Base-by-base conservation (phyloP, 2,888 invertebrate species). In the Hirtodrosophila duncani region DNA sequence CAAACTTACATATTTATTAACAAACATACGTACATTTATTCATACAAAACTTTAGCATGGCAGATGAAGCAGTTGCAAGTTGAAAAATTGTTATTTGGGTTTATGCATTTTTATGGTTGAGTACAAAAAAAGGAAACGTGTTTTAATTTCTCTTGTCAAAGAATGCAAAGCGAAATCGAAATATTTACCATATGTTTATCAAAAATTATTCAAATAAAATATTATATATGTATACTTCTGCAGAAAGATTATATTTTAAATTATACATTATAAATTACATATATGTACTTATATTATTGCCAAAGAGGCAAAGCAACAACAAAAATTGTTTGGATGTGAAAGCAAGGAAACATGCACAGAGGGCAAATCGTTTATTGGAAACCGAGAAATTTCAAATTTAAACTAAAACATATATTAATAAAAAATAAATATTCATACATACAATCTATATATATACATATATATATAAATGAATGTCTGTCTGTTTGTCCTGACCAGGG, bases 11-110 rank as follows among this genome's bases (percentile, higher is more conserved):
- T 29, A 29, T 29, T 3, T 13, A 29, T 29, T 17, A 30, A 8
- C 10, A 10, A 11, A 14, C 7, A 23, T 9, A n/a, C 16, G 18
- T 21, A 39, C 10, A 14, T 31, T 24, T 31, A 42, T 31, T 29
- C 30, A 42, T 42, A 42, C 42, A 31, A 21, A 31, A 41, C n/a
- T 31, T 42, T 42, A 42, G 42, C 42, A 42, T 36, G 6, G 9
- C 10, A 27, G 27, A 48, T 39, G 29, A n/a, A 31, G 14, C 8
- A 16, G 16, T 9, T 7, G 11, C 9, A 14, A 3, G 16, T 10
- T 20, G 8, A 23, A n/a, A 56, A 51, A 65, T 57, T 66, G 67
- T 67, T 64, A 39, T 58, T 67, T 65, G 26, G 46, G 43, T 45
- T 58, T 41, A 27, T 65, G n/a, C 38, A 26, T 24, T 24, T 24